phyloP scores from a whole-genome alignment of 1,140 invertebrate genomes.

The Andricus grossulariae region DNA sequence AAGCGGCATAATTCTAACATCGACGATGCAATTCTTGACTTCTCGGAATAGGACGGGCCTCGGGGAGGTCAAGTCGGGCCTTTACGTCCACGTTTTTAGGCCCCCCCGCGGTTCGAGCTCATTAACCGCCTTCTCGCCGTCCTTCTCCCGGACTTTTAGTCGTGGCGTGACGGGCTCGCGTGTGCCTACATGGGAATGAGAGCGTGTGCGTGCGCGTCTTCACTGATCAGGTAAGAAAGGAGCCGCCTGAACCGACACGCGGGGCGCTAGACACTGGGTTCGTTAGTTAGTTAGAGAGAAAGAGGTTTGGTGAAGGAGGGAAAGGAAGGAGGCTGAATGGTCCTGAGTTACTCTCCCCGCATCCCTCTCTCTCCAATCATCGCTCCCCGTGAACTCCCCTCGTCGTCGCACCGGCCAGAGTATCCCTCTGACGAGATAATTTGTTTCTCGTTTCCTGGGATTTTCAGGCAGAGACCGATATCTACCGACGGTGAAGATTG shows the following conservation, averaged over 20 bases:
- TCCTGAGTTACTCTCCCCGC: conserved; percentile 34
- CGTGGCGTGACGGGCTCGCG: conserved; percentile 51
- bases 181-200: conserved; percentile 44
- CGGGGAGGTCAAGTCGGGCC: conserved; percentile 40
- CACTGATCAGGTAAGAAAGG: conserved; percentile 74
- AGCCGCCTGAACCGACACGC: conserved; percentile 75
- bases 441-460: conserved; percentile 74
- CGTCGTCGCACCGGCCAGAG: conserved; percentile 57
- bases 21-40: conserved; percentile 60
- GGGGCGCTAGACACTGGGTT: conserved; percentile 72
- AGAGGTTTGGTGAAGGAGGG: conserved; percentile 38
- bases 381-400: conserved; percentile 40
- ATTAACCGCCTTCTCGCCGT: conserved; percentile 68
- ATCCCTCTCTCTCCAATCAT: conserved; percentile 40
- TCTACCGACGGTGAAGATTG: conserved; percentile 51
- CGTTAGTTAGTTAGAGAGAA: conserved; percentile 67
- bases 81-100: conserved; percentile 49
- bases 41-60: conserved; percentile 58
- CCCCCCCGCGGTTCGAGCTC: conserved; percentile 72
- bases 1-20: conserved; percentile 22
- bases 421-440: conserved; percentile 73
- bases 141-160: conserved; percentile 49
- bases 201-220: conserved; percentile 52
- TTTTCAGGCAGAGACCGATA: conserved; percentile 60
- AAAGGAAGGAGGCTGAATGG: conserved; percentile 46